Conservation (phyloP, 2,113 vertebrate species). For the Burhinus oedicnemus region DNA sequence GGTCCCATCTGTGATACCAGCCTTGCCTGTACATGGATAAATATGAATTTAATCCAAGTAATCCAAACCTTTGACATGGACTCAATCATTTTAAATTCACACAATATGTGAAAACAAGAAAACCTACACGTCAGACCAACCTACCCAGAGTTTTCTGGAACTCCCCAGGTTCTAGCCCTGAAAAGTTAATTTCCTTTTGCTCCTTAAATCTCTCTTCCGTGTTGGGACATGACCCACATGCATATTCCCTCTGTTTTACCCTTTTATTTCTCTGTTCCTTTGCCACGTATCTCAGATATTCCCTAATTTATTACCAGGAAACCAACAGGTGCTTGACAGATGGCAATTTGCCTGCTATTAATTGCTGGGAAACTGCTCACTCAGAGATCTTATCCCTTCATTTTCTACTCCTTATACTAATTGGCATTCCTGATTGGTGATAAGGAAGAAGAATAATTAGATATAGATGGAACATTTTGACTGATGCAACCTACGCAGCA, state of each 20-base stretch:
- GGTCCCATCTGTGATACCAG: not conserved
- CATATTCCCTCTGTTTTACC: not conserved
- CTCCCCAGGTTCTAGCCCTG: not conserved
- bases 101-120: not conserved
- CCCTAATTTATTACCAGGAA: conserved; percentile 38
- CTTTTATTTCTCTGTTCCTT: conserved; percentile 40
- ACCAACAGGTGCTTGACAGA: conserved; percentile 35
- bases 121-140: not conserved
- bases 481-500: conserved; percentile 19
- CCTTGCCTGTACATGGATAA: not conserved
- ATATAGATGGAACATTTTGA: not conserved
- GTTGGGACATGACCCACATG: not conserved
- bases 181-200: conserved; percentile 38
- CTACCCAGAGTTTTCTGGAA: not conserved
- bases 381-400: conserved; percentile 51
- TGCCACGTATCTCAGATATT: not conserved
- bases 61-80: not conserved
- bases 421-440: conserved; percentile 37
- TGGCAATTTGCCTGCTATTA: conserved; percentile 66
- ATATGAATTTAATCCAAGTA: not conserved
- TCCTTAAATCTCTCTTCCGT: not conserved
- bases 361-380: conserved; percentile 57
- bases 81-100: not conserved
- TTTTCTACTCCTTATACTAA: conserved; percentile 46
- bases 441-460: conserved; percentile 41